These are phyloP conservation scores for Condylostylus longicornis DNA, from an alignment of 1,140 invertebrate genomes.

Conservation along the genomic window DNA sequence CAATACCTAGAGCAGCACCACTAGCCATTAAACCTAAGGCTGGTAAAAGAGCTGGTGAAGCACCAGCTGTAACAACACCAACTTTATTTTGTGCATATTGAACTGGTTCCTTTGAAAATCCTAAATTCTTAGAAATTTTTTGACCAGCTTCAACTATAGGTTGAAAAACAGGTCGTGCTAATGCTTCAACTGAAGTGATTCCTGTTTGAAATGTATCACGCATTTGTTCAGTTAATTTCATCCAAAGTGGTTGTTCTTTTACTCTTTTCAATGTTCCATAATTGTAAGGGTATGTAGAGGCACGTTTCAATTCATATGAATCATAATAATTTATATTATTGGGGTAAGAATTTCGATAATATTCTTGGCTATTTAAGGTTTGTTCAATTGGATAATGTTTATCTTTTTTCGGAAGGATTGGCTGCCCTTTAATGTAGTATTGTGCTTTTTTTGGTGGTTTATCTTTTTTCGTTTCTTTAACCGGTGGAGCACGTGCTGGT, in stretches of 20 bases:
- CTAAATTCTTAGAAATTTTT: constrained; percentile 59
- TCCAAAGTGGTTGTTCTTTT: constrained; percentile 48
- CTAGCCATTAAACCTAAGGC: constrained; percentile 59
- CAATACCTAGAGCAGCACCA: constrained; percentile 59
- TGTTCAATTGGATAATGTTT: constrained; percentile 31
- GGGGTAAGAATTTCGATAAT: constrained; percentile 34
- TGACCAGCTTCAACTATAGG: constrained; percentile 58
- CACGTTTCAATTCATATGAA: constrained; percentile 36
- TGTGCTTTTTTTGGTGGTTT: constrained; percentile 30
- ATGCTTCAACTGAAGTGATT: constrained; percentile 45
- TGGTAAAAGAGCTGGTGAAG: constrained; percentile 48
- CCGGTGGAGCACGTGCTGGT: constrained; percentile 43
- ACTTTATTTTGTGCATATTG: constrained; percentile 50
- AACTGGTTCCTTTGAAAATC: constrained; percentile 37
- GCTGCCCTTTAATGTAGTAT: constrained; percentile 29
- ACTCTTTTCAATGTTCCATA: constrained; percentile 37
- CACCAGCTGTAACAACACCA: constrained; percentile 39
- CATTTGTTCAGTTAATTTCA: constrained; percentile 51
- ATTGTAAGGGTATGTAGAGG: constrained; percentile 37
- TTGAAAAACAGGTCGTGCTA: constrained; percentile 42
- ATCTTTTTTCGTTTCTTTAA: constrained; percentile 19
- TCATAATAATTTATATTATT: no score
- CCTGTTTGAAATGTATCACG: constrained; percentile 53
- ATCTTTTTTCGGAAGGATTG: constrained; percentile 23
- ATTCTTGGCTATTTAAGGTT: constrained; percentile 29